Evolutionary conservation across 2,797 vertebrate species (phyloP).

Genomic region (Pseudotriccus pelzelni): DNA sequence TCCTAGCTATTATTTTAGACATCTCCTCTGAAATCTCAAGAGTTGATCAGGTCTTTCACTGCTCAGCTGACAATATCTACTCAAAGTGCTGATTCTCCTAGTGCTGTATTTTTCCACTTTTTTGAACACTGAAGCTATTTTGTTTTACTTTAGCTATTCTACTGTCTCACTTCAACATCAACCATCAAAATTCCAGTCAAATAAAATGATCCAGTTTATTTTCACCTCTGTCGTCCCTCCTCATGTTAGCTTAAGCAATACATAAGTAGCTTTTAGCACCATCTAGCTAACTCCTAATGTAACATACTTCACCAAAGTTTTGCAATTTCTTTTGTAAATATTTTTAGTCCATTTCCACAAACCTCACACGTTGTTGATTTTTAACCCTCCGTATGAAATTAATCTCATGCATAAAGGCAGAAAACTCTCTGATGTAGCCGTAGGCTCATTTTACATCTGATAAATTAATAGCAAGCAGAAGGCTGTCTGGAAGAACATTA

Average conservation of each 20-base stretch:
- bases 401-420: not conserved
- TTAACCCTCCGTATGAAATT: not conserved
- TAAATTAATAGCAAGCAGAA: not conserved
- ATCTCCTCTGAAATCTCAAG: not conserved
- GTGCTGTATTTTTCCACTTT: not conserved
- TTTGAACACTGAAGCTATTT: not conserved
- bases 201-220: not conserved
- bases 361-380: not conserved
- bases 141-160: not conserved
- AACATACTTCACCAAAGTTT: not conserved
- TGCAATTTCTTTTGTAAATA: not conserved
- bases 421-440: not conserved
- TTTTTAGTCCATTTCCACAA: not conserved
- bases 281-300: conserved; percentile 2
- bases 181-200: not conserved
- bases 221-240: not conserved
- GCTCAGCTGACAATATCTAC: not conserved
- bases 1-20: not conserved
- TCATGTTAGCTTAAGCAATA: not conserved
- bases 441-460: not conserved
- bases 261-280: conserved; percentile 13
- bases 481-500: not conserved
- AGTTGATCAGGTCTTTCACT: not conserved
- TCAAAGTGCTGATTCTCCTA: not conserved
- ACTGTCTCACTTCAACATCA: accelerated